Evolutionary conservation across 2,888 invertebrate genomes (phyloP).

Genomic region (Ophraella communa): DNA sequence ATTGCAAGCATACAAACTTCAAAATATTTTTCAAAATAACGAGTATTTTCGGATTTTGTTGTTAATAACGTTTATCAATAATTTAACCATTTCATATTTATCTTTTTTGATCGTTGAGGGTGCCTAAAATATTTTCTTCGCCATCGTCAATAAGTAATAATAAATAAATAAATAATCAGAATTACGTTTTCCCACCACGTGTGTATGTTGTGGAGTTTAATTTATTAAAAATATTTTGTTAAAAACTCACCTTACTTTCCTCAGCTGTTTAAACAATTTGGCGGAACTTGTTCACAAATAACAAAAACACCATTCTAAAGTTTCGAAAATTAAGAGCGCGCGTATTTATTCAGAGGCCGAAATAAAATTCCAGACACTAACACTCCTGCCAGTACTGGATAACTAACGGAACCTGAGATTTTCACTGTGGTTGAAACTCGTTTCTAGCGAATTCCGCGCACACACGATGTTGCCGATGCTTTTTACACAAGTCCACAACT

Average conservation of each 20-base stretch:
- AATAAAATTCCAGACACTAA: background rate
- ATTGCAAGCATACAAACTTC: too few relatives aligned
- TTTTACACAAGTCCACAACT: background rate
- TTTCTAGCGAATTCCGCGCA: conserved; percentile 12
- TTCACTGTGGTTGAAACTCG: conserved; percentile 13
- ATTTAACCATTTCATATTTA: too few relatives aligned
- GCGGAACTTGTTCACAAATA: background rate
- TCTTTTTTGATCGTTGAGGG: too few relatives aligned
- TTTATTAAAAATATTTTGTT: too few relatives aligned
- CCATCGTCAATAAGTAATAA: too few relatives aligned
- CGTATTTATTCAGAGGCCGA: background rate
- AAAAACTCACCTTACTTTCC: background rate
- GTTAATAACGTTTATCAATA: too few relatives aligned
- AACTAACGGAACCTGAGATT: conserved; percentile 18
- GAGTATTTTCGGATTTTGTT: too few relatives aligned
- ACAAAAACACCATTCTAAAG: background rate
- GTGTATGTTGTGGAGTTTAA: too few relatives aligned
- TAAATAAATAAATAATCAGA: background rate
- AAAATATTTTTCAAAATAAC: too few relatives aligned
- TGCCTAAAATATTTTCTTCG: too few relatives aligned
- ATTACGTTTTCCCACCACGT: background rate
- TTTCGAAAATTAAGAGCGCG: background rate
- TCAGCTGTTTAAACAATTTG: background rate
- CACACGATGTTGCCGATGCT: conserved; percentile 1
- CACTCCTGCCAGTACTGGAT: conserved; percentile 4